Conservation (phyloP, 2,113 vertebrate genomes). For the Sporophila hypoxantha region DNA sequence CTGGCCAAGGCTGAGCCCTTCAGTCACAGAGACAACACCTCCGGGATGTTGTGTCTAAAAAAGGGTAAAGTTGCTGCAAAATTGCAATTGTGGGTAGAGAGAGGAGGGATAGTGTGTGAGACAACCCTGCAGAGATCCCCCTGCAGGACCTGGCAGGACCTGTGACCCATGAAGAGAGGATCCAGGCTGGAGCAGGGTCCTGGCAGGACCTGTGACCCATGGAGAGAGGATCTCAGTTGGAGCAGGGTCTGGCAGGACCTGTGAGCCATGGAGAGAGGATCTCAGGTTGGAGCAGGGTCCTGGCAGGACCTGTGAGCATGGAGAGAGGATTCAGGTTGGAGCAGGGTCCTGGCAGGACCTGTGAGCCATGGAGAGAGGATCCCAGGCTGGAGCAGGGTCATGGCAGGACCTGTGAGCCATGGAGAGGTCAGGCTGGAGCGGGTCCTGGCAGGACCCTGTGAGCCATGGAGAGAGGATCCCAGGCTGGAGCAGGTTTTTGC, state of each 20-base stretch:
- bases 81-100: neutral
- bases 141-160: neutral
- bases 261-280: neutral
- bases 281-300: neutral
- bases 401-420: neutral
- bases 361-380: neutral
- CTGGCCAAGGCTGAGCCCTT: neutral
- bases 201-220: neutral
- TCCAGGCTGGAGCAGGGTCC: accelerated
- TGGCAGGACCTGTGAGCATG: neutral
- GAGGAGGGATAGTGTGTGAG: neutral
- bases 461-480: too few relatives aligned
- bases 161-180: neutral
- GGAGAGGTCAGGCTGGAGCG: neutral
- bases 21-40: too few relatives aligned
- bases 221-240: neutral
- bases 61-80: neutral
- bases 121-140: neutral
- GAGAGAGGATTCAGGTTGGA: accelerated
- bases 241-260: neutral
- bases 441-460: neutral
- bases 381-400: neutral
- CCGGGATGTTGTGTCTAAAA: neutral
- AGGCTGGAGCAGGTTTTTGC: neutral
- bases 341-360: neutral